These are phyloP conservation scores for Euura lappo DNA, from an alignment of 1,140 invertebrate genomes.

Conservation along the genomic window DNA sequence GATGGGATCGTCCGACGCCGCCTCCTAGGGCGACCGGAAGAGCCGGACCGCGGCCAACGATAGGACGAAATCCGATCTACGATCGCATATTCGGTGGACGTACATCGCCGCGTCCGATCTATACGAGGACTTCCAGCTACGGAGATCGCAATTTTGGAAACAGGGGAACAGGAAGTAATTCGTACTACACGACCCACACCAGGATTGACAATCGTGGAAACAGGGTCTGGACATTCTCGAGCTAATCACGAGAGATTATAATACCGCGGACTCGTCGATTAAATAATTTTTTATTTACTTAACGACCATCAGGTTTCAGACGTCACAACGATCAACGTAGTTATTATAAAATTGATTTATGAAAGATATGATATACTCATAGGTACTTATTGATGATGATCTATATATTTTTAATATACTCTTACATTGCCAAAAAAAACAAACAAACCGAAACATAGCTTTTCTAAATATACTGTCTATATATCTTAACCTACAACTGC, in stretches of 20 bases:
- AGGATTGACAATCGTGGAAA: conserved; percentile 41
- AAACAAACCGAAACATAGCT: too few species aligned
- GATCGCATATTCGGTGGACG: conserved; percentile 41
- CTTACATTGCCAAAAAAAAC: too few species aligned
- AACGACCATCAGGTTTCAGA: too few species aligned
- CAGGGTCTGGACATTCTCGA: conserved; percentile 48
- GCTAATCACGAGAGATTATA: conserved; percentile 19
- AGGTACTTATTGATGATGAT: too few species aligned
- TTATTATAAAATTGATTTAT: too few species aligned
- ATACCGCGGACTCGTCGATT: background rate
- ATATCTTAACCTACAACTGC: too few species aligned
- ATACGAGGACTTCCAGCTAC: conserved; percentile 22
- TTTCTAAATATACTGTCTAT: too few species aligned
- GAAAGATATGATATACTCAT: too few species aligned
- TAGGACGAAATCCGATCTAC: conserved; percentile 45
- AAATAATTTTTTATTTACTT: background rate
- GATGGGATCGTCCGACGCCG: conserved; percentile 37
- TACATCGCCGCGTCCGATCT: conserved; percentile 10
- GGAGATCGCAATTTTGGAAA: conserved; percentile 24
- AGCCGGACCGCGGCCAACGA: conserved; percentile 41
- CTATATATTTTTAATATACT: too few species aligned
- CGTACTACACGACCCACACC: conserved; percentile 45
- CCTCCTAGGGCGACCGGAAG: conserved; percentile 39
- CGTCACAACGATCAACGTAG: too few species aligned
- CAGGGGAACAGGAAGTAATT: conserved; percentile 20